Conservation (phyloP, 2,888 invertebrate species). For the Noctuana brunneofusca region DNA sequence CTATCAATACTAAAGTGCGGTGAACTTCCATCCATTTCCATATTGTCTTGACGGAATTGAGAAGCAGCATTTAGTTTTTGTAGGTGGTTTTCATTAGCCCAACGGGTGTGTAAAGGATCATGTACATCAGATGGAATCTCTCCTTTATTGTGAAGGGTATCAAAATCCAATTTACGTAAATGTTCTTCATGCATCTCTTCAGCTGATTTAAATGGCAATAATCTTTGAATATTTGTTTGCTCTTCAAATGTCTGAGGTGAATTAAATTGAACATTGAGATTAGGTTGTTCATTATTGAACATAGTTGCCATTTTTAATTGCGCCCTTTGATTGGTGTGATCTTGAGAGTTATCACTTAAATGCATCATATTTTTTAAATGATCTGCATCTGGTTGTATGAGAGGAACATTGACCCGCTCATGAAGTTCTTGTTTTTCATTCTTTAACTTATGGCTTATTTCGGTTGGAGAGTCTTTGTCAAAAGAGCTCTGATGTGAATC, state of each 20-base stretch:
- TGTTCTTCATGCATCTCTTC: constrained; percentile 38
- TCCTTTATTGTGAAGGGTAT: constrained; percentile 4
- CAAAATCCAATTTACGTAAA: constrained; percentile 4
- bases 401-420: constrained; percentile 11
- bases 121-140: constrained; percentile 7
- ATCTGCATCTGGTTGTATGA: constrained; percentile 14
- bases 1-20: constrained; percentile 23
- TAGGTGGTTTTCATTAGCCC: constrained; percentile 21
- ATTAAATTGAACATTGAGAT: constrained; percentile 29
- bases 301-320: constrained; percentile 27
- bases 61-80: constrained; percentile 27
- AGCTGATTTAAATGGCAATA: constrained; percentile 41
- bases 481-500: constrained; percentile 14
- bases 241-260: constrained; percentile 36
- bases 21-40: constrained; percentile 29
- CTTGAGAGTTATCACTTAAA: constrained; percentile 25
- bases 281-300: constrained; percentile 24
- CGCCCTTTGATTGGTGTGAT: constrained; percentile 7
- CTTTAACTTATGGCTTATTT: constrained; percentile 15
- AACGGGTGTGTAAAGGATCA: constrained; percentile 15
- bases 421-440: constrained; percentile 21
- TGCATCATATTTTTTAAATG: constrained; percentile 29
- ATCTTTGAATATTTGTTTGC: constrained; percentile 29
- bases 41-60: constrained; percentile 15
- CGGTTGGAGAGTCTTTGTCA: constrained; percentile 10